A percentile compares a stretch with the other conserved stretches of the same genome.
These are phyloP conservation scores for Nymphalis urticae DNA, from an alignment of 2,888 invertebrate species.

Conservation along the genomic window DNA sequence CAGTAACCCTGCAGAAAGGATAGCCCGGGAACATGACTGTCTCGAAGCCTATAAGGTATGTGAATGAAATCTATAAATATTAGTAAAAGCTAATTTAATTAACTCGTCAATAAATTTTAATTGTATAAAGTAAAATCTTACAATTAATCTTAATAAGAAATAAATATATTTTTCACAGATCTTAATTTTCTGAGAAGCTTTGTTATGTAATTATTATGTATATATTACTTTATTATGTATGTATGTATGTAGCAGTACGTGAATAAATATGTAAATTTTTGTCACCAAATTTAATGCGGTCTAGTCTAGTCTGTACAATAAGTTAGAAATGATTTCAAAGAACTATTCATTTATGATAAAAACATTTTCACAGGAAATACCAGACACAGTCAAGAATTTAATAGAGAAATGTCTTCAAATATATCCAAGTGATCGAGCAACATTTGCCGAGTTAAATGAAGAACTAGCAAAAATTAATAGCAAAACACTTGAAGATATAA, in stretches of 20 bases:
- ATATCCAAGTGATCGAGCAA: slow-evolving; percentile 78
- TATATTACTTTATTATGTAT: too few species aligned
- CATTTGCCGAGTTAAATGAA: slow-evolving; percentile 82
- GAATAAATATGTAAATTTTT: too few species aligned
- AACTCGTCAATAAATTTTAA: too few species aligned
- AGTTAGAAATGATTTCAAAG: not conserved
- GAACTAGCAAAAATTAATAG: slow-evolving; percentile 59
- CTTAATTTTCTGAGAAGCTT: too few species aligned
- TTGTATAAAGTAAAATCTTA: too few species aligned
- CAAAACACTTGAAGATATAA: slow-evolving; percentile 68
- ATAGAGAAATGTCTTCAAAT: slow-evolving; percentile 88
- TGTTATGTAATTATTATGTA: too few species aligned
- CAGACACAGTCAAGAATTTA: slow-evolving; percentile 81
- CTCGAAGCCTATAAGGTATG: slow-evolving; percentile 83
- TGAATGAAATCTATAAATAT: not conserved
- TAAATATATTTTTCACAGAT: too few species aligned
- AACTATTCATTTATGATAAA: not conserved
- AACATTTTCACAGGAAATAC: slow-evolving; percentile 75
- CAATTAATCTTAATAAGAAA: too few species aligned
- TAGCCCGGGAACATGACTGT: slow-evolving; percentile 90
- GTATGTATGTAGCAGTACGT: too few species aligned
- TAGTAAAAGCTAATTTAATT: too few species aligned
- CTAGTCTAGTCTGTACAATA: too few species aligned
- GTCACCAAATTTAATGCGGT: too few species aligned
- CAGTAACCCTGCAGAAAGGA: slow-evolving; percentile 81